Base-by-base conservation (phyloP, 2,797 vertebrate genomes). In the Sebastes trivittatus region DNA sequence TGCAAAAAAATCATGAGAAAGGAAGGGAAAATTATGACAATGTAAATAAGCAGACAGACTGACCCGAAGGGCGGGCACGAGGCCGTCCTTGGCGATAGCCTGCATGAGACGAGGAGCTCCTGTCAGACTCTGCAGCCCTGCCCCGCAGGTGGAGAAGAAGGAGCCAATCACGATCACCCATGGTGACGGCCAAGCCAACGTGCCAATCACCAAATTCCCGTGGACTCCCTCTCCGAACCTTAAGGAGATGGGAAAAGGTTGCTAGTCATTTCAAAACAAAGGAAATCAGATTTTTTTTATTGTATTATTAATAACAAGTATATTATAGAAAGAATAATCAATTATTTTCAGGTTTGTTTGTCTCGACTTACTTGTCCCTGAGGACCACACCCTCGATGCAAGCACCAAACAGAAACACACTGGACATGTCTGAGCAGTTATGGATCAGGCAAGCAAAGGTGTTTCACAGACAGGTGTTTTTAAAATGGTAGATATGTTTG, bases 101-200 rank as follows among this genome's bases (percentile, higher is more conserved):
- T 99, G 98, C 72, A 99, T 85, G 75, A 99, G 97, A 58, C 98
- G 98, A 1, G 98, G 98, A 5, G 98, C 98, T 68, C 98, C 98
- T 0, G 98, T 99, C 93, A 99, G 94, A 86, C 98, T 99, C 96
- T 99, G 98, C 68, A 99, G 96, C n/a, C 98, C 98, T 0, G 98
- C 98, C 34, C 98, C 98, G 14, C 97, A 98, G 0, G 98, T 99
- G 82, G 98, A 99, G 93, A 99, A 99, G 94, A 99, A 98, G 60
- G 98, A 99, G 30, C 98, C 98, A 1, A 99, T 96, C 89, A 99
- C 98, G 20, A 99, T 99, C 85, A 99, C 98, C 98, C 98, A 99
- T 0, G 98, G 98, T 8, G 97, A 98, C 0, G 98, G 98, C 98
- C 98, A 99, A 0, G 98, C 97, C 88, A 99, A 80, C 0, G 98